These are phyloP conservation scores for Melitaea cinxia DNA, from an alignment of 1,140 invertebrate species.

Conservation along the genomic window DNA sequence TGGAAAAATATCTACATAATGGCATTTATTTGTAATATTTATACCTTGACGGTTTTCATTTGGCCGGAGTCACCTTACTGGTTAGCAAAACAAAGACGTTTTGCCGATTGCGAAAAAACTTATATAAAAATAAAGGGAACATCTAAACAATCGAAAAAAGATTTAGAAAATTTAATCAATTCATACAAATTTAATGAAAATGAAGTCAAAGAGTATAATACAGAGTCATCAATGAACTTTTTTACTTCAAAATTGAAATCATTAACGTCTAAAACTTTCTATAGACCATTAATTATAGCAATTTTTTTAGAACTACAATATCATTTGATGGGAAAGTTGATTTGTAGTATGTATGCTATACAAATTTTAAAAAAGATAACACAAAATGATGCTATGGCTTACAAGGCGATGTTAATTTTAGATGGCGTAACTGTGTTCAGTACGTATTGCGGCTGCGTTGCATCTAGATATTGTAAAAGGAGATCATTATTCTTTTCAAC, in stretches of 20 bases:
- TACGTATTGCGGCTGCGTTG: slow-evolving; percentile 39
- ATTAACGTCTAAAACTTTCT: slow-evolving; percentile 29
- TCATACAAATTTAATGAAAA: not conserved
- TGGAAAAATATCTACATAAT: slow-evolving; percentile 48
- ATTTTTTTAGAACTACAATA: slow-evolving; percentile 31
- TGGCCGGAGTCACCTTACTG: slow-evolving; percentile 54
- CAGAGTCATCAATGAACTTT: slow-evolving; percentile 24
- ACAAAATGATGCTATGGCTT: slow-evolving; percentile 36
- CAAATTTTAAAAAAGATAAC: slow-evolving; percentile 52
- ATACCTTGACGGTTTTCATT: slow-evolving; percentile 31
- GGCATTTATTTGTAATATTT: slow-evolving; percentile 38
- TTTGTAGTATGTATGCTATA: slow-evolving; percentile 46
- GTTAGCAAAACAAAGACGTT: slow-evolving; percentile 43
- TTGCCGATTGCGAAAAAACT: slow-evolving; percentile 30
- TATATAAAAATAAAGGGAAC: slow-evolving; percentile 46
- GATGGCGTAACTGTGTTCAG: slow-evolving; percentile 48
- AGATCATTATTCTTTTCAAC: slow-evolving; percentile 37
- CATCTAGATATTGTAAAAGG: slow-evolving; percentile 40
- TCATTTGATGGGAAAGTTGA: slow-evolving; percentile 42
- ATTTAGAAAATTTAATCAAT: slow-evolving; percentile 26
- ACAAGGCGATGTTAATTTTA: slow-evolving; percentile 49
- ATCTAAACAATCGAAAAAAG: slow-evolving; percentile 30
- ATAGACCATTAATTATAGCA: slow-evolving; percentile 39
- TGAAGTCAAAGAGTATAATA: not conserved
- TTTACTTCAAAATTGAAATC: not conserved